A percentile compares a stretch with the other conserved stretches of the same genome.
Conservation (phyloP, 2,113 vertebrate genomes). For the Galeopterus variegatus region DNA sequence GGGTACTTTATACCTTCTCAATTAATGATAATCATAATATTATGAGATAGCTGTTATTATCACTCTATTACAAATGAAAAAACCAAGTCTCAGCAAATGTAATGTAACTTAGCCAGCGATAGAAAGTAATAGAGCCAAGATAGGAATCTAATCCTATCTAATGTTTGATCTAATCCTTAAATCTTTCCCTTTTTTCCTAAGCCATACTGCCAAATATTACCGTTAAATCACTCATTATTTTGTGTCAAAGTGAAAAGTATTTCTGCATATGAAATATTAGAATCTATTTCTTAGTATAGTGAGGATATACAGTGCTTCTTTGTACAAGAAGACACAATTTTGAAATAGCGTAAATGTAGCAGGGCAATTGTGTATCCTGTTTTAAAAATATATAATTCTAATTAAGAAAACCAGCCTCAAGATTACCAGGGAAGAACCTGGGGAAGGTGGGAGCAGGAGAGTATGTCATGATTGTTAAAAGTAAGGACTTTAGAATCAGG, state of each 20-base stretch:
- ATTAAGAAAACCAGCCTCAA: background rate
- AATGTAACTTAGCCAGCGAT: background rate
- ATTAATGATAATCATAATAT: background rate
- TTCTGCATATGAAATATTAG: constrained; percentile 42
- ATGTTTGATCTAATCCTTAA: background rate
- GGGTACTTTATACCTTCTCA: background rate
- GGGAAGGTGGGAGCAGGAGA: background rate
- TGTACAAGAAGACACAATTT: background rate
- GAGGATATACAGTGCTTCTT: background rate
- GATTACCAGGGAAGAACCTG: background rate
- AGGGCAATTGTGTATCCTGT: background rate
- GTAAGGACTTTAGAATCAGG: background rate
- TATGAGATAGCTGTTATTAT: background rate
- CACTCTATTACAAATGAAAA: constrained; percentile 27
- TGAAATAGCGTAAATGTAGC: background rate
- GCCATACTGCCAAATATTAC: background rate
- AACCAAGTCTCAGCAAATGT: background rate
- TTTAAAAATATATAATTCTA: background rate
- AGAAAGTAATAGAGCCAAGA: background rate
- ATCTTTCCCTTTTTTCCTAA: background rate
- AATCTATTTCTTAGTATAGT: background rate
- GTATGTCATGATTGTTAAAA: background rate
- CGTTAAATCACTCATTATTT: constrained; percentile 11
- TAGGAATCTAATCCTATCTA: no score
- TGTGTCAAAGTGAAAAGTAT: background rate